Percentiles rank a stretch among this genome's conserved stretches.
Conservation (phyloP, 2,888 invertebrate species). For the Agrypnus murinus region DNA sequence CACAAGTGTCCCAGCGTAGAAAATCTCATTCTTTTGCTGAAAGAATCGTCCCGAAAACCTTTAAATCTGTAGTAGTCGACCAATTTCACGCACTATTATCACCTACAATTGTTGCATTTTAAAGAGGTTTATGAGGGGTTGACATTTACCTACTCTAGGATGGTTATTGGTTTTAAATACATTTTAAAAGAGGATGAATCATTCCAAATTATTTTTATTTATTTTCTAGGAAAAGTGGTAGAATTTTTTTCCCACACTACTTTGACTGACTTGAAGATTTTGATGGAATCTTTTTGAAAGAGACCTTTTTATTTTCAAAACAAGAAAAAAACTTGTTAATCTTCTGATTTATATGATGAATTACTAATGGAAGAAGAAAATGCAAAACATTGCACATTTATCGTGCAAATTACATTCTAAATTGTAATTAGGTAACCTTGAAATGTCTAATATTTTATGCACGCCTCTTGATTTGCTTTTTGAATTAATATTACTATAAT, state of each 20-base stretch:
- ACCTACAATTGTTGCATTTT: constrained; percentile 28
- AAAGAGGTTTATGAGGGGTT: background rate
- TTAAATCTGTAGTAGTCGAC: constrained; percentile 32
- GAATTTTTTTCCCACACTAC: too few relatives aligned
- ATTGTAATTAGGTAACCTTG: constrained; percentile 47
- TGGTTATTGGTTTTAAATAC: too few relatives aligned
- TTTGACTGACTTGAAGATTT: too few relatives aligned
- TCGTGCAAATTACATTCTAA: constrained; percentile 30
- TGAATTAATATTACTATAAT: constrained; percentile 45
- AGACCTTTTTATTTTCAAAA: too few relatives aligned
- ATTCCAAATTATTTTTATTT: too few relatives aligned
- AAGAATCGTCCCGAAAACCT: constrained; percentile 12
- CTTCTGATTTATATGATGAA: too few relatives aligned
- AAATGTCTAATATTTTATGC: constrained; percentile 42
- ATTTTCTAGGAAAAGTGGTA: too few relatives aligned
- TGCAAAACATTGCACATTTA: constrained; percentile 37
- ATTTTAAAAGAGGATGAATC: too few relatives aligned
- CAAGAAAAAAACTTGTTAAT: too few relatives aligned
- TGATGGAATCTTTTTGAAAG: too few relatives aligned
- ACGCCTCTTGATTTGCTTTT: constrained; percentile 45
- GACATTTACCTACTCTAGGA: too few relatives aligned
- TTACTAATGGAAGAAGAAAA: background rate
- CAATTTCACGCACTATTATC: constrained; percentile 44
- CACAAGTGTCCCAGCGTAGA: constrained; percentile 26
- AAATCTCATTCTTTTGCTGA: constrained; percentile 17